These are phyloP conservation scores for Chitala chitala DNA, from an alignment of 2,113 vertebrate species.

Conservation along the genomic window DNA sequence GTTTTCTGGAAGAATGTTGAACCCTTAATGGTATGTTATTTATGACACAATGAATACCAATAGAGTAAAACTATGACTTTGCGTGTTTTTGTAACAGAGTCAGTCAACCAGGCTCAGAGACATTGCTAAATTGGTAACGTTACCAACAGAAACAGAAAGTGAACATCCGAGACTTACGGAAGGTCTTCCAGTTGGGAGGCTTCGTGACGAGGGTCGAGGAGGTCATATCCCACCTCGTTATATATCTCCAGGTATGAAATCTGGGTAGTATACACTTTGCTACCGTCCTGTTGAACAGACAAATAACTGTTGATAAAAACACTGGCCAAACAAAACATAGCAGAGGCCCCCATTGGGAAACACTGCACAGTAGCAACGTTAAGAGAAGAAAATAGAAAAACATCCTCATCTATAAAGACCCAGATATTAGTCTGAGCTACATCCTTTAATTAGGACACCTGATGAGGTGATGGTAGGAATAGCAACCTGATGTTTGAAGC, in stretches of 20 bases:
- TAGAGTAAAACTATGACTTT: background rate
- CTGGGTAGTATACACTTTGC: slow-evolving; percentile 76
- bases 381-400: no score
- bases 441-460: no score
- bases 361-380: no score
- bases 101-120: background rate
- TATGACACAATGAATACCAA: slow-evolving; percentile 9
- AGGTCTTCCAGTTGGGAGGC: slow-evolving; percentile 84
- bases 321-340: background rate
- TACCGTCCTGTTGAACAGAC: slow-evolving; percentile 68
- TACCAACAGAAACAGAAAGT: background rate
- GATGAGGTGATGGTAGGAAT: no score
- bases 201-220: slow-evolving; percentile 81
- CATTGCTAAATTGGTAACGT: background rate
- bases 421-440: background rate
- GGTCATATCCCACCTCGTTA: slow-evolving; percentile 92
- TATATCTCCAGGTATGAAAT: slow-evolving; percentile 98
- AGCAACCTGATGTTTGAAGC: slow-evolving; percentile 26
- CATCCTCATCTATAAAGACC: background rate
- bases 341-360: background rate
- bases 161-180: slow-evolving; percentile 70
- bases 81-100: slow-evolving; percentile 16
- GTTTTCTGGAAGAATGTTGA: slow-evolving; percentile 16
- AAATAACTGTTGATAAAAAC: slow-evolving; percentile 25
- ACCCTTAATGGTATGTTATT: background rate